These are phyloP conservation scores for Thereva unica DNA, from an alignment of 2,888 invertebrate species.

Conservation along the genomic window DNA sequence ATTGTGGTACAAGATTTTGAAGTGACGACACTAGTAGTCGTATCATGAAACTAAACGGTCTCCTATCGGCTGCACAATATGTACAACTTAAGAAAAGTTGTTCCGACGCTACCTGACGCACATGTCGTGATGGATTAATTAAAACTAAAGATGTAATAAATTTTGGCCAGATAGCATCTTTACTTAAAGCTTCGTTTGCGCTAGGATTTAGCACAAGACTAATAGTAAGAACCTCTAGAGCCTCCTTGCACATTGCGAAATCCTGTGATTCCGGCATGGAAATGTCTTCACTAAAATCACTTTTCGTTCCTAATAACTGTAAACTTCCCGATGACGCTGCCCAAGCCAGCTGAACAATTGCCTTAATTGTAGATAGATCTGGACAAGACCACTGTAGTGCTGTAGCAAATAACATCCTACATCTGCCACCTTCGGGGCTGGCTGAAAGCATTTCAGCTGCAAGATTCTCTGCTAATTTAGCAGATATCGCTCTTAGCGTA, in stretches of 20 bases:
- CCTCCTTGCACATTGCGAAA: conserved; percentile 80
- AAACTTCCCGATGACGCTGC: conserved; percentile 75
- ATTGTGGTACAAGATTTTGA: conserved; percentile 54
- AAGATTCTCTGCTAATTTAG: conserved; percentile 79
- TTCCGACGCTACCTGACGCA: conserved; percentile 58
- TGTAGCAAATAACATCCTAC: conserved; percentile 61
- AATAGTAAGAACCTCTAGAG: conserved; percentile 88
- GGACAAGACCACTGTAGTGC: conserved; percentile 72
- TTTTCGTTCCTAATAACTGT: conserved; percentile 67
- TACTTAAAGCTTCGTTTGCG: conserved; percentile 78
- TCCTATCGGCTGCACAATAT: conserved; percentile 57
- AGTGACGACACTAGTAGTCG: conserved; percentile 54
- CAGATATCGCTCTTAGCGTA: conserved; percentile 80
- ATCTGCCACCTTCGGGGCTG: conserved; percentile 60
- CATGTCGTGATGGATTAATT: conserved; percentile 74
- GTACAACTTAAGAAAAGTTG: conserved; percentile 57
- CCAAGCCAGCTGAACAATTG: conserved; percentile 78
- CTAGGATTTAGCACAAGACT: conserved; percentile 88
- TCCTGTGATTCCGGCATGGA: conserved; percentile 70
- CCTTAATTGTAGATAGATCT: conserved; percentile 71
- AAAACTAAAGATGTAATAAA: conserved; percentile 88
- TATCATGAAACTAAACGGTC: conserved; percentile 57
- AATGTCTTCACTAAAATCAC: conserved; percentile 58
- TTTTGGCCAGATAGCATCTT: conserved; percentile 83
- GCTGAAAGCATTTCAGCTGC: conserved; percentile 69